These are phyloP conservation scores for Sphenodon punctatus DNA, from an alignment of 2,797 vertebrate genomes.

Conservation along the genomic window DNA sequence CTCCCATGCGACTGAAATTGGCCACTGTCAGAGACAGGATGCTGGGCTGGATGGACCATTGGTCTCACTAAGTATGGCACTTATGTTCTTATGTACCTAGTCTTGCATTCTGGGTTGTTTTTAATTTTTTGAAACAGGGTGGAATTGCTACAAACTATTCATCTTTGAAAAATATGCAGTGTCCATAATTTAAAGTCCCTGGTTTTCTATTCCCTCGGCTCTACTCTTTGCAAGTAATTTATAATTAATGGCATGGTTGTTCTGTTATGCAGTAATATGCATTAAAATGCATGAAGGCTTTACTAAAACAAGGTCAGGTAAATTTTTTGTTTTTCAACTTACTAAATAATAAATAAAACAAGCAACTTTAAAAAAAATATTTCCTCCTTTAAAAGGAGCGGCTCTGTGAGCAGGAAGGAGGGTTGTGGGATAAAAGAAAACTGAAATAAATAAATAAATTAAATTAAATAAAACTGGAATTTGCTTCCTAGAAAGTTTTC, in stretches of 20 bases:
- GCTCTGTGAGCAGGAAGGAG: no score
- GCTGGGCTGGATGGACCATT: no score
- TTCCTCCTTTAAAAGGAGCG: constrained; percentile 19
- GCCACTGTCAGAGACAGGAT: no score
- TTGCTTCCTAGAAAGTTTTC: constrained; percentile 6
- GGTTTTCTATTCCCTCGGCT: constrained; percentile 22
- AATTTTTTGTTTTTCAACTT: constrained; percentile 14
- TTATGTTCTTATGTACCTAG: no score
- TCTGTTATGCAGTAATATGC: constrained; percentile 39
- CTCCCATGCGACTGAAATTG: no score
- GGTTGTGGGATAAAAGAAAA: no score
- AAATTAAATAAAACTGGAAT: no score
- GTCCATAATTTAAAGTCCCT: background rate
- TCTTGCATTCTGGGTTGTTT: no score
- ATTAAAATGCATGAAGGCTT: constrained; percentile 38
- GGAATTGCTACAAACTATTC: background rate
- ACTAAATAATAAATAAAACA: constrained; percentile 37
- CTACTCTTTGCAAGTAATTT: constrained; percentile 34
- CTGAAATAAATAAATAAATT: no score
- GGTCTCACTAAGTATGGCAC: no score
- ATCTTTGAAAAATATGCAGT: background rate
- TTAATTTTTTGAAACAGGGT: background rate
- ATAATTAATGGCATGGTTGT: constrained; percentile 47
- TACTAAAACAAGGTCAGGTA: constrained; percentile 33
- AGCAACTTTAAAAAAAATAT: background rate